Base-by-base conservation (phyloP, 2,113 vertebrate species). In the Nothobranchius kuhntae region DNA sequence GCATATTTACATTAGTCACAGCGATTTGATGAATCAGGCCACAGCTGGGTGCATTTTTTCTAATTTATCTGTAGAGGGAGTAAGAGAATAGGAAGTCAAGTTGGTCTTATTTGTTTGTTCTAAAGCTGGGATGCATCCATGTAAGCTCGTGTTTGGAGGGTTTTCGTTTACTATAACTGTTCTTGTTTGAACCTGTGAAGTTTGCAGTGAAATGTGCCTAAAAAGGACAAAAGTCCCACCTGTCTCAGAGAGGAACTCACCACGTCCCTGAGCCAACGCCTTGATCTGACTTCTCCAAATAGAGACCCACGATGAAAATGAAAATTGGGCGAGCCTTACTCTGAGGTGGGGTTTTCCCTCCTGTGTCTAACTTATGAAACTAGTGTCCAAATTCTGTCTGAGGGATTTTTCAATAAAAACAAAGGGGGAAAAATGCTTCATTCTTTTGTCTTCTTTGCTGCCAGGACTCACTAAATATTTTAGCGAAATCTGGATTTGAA, bases 31-130 rank as follows among this genome's bases (percentile, higher is more conserved):
- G 58, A 47, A 44, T 38, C 14, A 47, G 76, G 44, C 44, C 3
- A 45, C 44, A 40, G 4, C 6, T 6, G 38, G 38, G 54, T 86
- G 86, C 76, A 78, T 82, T 89, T 72, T 21, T 73, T 50, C 57
- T 53, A 8, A 71, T 55, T 66, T 61, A 57, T 81, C 91, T 84
- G 85, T 78, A 91, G 91, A 87, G 89, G 89, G 88, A 63, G 89
- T 78, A 80, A 85, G 78, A 90, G 83, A 84, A 75, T 68, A 77
- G 80, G 38, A 40, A 40, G 38, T 40, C 30, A 30, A 4, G 38
- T 7, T 40, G 38, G 7, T 40, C 1, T 40, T 21, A 21, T 21
- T 21, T 21, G 21, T 21, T 21, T 40, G 7, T 40, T 40, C 7
- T 40, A 8, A 4, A 40, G 38, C 38, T 40, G 30, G 30, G 30